phyloP scores from a whole-genome alignment of 2,113 vertebrate genomes.

The Hydrolagus affinis region DNA sequence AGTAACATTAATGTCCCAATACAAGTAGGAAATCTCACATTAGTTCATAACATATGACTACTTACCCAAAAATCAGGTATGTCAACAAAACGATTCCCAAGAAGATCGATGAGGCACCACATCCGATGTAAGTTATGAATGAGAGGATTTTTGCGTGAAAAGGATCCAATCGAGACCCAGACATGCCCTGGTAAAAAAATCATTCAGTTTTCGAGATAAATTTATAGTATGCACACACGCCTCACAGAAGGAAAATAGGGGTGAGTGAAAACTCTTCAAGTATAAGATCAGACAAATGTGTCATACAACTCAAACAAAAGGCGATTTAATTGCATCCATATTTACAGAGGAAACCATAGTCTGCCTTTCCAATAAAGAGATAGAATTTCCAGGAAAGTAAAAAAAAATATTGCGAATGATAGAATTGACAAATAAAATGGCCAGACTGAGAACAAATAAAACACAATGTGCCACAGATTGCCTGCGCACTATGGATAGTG shows the following conservation, averaged over 20 bases:
- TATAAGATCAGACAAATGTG: no score
- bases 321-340: no score
- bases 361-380: no score
- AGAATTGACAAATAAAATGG: no score
- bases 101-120: slow-evolving; percentile 73
- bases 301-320: no score
- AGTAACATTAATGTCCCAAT: background rate
- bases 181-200: slow-evolving; percentile 57
- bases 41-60: slow-evolving; percentile 28
- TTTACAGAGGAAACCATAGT: no score
- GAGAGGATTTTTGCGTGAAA: slow-evolving; percentile 56
- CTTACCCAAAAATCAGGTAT: slow-evolving; percentile 73
- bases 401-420: no score
- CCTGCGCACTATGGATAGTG: no score
- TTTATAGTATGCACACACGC: background rate
- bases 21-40: background rate
- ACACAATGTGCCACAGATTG: no score
- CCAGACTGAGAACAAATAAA: no score
- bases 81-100: slow-evolving; percentile 67
- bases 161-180: slow-evolving; percentile 42
- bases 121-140: slow-evolving; percentile 65
- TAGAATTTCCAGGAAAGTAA: no score
- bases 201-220: background rate
- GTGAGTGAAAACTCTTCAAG: no score
- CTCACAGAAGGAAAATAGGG: background rate